Conservation (phyloP, 2,797 vertebrate species). For the Morelia viridis region DNA sequence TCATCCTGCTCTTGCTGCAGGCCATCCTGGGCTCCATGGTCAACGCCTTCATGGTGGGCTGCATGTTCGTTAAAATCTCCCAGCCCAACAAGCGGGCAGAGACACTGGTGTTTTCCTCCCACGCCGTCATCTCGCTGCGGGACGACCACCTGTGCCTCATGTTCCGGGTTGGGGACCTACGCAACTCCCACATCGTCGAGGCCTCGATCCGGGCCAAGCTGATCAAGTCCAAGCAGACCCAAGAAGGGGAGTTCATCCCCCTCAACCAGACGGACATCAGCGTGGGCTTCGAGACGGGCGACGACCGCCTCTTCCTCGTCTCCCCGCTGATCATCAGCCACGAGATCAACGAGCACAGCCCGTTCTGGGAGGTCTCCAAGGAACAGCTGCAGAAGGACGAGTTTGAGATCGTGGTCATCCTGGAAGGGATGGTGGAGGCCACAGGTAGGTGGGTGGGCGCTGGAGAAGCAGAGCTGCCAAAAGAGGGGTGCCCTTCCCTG, state of each 20-base stretch:
- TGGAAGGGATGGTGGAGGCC: slow-evolving; percentile 98
- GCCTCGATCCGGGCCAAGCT: slow-evolving; percentile 98
- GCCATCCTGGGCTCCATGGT: slow-evolving; percentile 98
- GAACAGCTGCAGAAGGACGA: slow-evolving; percentile 91
- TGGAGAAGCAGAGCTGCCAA: neutral
- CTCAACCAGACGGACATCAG: slow-evolving; percentile 97
- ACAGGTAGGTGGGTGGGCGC: slow-evolving; percentile 77
- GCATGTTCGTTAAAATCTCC: slow-evolving; percentile 99
- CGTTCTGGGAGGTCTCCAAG: slow-evolving; percentile 95
- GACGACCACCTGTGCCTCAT: slow-evolving; percentile 94
- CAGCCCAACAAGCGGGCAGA: slow-evolving; percentile 96
- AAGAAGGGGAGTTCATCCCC: slow-evolving; percentile 96
- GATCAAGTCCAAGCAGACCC: slow-evolving; percentile 97
- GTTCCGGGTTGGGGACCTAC: slow-evolving; percentile 95
- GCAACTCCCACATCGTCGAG: slow-evolving; percentile 95
- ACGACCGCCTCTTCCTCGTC: slow-evolving; percentile 95
- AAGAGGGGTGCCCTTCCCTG: neutral
- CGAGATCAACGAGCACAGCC: slow-evolving; percentile 86
- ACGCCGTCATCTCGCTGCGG: slow-evolving; percentile 90
- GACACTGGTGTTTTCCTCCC: slow-evolving; percentile 94
- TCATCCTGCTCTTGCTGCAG: slow-evolving; percentile 90
- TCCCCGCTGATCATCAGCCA: slow-evolving; percentile 95
- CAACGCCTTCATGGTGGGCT: slow-evolving; percentile 98
- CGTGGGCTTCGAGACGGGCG: slow-evolving; percentile 94
- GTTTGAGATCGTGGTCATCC: slow-evolving; percentile 96